phyloP scores from a whole-genome alignment of 2,113 vertebrate genomes.

The Lates calcarifer region DNA sequence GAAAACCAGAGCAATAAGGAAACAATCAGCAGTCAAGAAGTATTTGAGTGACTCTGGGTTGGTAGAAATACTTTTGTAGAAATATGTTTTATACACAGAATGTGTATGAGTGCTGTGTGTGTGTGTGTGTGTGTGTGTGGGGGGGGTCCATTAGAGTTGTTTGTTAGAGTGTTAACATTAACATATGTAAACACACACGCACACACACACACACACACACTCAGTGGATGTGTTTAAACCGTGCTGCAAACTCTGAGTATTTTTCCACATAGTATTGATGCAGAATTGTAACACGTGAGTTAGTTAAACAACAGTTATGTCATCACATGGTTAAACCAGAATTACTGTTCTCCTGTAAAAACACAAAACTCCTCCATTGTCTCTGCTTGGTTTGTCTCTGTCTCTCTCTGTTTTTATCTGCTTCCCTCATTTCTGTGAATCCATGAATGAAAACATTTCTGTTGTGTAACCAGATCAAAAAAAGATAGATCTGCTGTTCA shows the following conservation, averaged over 20 bases:
- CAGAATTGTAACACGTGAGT: not conserved
- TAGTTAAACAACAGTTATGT: slow-evolving; percentile 42
- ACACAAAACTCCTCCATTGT: not conserved
- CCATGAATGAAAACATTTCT: slow-evolving; percentile 30
- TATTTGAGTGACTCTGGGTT: not conserved
- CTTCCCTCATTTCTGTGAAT: slow-evolving; percentile 7
- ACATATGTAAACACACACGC: not conserved
- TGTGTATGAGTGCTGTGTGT: not conserved
- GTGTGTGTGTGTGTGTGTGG: no score
- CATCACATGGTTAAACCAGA: slow-evolving; percentile 34
- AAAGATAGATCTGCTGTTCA: slow-evolving; percentile 5
- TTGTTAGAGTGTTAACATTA: not conserved
- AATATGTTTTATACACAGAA: not conserved
- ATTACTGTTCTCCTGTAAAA: not conserved
- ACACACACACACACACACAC: not conserved
- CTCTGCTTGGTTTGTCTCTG: not conserved
- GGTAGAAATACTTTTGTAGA: not conserved
- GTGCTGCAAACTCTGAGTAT: not conserved
- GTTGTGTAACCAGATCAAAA: slow-evolving; percentile 37
- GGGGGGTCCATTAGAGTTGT: not conserved
- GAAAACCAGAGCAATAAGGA: not conserved
- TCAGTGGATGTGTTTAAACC: slow-evolving; percentile 11
- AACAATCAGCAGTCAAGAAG: not conserved
- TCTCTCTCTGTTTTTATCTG: not conserved
- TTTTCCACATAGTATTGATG: slow-evolving; percentile 8